Evolutionary conservation across 2,113 vertebrate genomes (phyloP).

Genomic region (Sturnus vulgaris): DNA sequence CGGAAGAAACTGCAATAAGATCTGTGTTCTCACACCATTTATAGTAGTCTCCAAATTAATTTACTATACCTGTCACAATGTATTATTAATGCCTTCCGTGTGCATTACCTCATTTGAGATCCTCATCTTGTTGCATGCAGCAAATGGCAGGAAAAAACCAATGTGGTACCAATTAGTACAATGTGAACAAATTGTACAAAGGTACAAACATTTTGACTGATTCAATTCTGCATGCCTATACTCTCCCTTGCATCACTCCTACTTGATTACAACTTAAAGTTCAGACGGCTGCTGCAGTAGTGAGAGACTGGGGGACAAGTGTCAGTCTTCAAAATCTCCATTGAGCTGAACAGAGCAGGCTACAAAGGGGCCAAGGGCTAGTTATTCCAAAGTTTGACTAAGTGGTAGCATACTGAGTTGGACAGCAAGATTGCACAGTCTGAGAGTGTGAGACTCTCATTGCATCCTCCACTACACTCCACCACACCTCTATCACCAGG

Average conservation of each 20-base stretch:
- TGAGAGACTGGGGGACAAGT: background rate
- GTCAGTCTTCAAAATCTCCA: background rate
- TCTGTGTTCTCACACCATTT: background rate
- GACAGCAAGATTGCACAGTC: background rate
- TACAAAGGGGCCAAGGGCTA: background rate
- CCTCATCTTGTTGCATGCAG: background rate
- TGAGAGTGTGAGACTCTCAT: background rate
- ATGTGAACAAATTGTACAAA: background rate
- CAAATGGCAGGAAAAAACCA: background rate
- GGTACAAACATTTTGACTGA: background rate
- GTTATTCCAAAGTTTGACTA: background rate
- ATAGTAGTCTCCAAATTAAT: constrained; percentile 23
- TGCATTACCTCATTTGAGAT: constrained; percentile 9
- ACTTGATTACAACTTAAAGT: background rate
- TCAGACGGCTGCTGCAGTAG: background rate
- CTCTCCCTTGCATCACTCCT: background rate
- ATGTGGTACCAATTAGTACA: background rate
- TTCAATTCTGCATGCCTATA: background rate
- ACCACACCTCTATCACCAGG: background rate
- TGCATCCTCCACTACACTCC: background rate
- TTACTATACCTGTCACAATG: constrained; percentile 24
- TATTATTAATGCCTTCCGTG: constrained; percentile 12
- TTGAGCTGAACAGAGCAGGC: background rate
- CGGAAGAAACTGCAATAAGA: constrained; percentile 17
- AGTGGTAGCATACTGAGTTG: background rate